A percentile compares a stretch with the other conserved stretches of the same genome.
Evolutionary conservation across 2,113 vertebrate genomes (phyloP).

Genomic region (Pardalotus punctatus): DNA sequence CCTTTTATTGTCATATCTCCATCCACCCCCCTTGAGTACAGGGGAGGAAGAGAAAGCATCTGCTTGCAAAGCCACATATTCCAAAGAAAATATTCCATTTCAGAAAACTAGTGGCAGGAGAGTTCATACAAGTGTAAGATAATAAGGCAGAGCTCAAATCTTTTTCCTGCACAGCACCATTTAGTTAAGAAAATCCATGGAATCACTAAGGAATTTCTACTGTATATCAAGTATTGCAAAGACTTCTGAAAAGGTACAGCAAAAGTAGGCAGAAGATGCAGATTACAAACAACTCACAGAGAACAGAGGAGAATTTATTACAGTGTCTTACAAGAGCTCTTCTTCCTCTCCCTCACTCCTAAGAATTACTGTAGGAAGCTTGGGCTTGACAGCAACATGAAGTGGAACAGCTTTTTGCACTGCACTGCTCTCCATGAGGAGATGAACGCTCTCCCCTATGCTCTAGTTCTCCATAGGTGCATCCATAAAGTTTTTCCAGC

Average conservation of each 20-base stretch:
- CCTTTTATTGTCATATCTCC: conserved; percentile 39
- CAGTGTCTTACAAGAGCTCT: conserved; percentile 21
- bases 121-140: background rate
- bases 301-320: conserved; percentile 18
- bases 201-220: conserved; percentile 15
- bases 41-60: conserved; percentile 30
- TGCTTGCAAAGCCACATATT: conserved; percentile 41
- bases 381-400: background rate
- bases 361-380: background rate
- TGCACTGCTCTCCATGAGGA: background rate
- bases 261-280: conserved; percentile 32
- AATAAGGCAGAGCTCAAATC: conserved; percentile 36
- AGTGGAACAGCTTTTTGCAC: background rate
- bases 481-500: background rate
- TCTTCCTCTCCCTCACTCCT: background rate
- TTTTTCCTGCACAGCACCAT: conserved; percentile 43
- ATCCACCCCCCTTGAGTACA: conserved; percentile 11
- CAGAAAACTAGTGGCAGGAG: conserved; percentile 26
- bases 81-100: background rate
- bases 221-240: conserved; percentile 15
- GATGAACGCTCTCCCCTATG: background rate
- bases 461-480: background rate
- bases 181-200: conserved; percentile 35
- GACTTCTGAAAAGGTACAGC: conserved; percentile 32
- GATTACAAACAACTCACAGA: conserved; percentile 32